Conservation (phyloP, 2,888 invertebrate genomes). For the Tetheella fluctuosa region DNA sequence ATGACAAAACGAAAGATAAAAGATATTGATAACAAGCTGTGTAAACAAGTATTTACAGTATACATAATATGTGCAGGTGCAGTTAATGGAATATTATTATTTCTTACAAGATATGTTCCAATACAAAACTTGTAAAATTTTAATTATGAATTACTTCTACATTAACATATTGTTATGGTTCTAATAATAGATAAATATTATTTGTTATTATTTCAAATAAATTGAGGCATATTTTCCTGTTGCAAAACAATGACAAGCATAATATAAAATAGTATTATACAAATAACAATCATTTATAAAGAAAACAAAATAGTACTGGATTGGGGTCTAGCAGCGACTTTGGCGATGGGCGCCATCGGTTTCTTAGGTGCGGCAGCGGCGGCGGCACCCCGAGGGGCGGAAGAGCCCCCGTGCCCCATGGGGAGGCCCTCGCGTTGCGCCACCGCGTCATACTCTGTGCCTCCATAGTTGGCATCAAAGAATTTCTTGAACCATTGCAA, state of each 20-base stretch:
- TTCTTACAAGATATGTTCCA: neutral
- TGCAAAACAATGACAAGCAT: neutral
- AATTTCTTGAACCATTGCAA: conserved; percentile 99
- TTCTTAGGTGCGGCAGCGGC: conserved; percentile 63
- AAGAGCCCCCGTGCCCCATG: conserved; percentile 90
- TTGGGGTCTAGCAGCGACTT: conserved; percentile 86
- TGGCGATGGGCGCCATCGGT: conserved; percentile 79
- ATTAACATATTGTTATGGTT: conserved; percentile 50
- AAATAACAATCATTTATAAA: conserved; percentile 38
- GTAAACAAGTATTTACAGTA: conserved; percentile 33
- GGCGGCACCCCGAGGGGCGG: conserved; percentile 75
- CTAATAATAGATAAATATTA: conserved; percentile 33
- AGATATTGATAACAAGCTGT: conserved; percentile 36
- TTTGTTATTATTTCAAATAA: conserved; percentile 19
- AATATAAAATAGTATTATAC: conserved; percentile 26
- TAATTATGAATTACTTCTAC: neutral
- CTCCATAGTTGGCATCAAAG: conserved; percentile 99
- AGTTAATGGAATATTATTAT: conserved; percentile 13
- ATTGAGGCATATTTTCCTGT: conserved; percentile 22
- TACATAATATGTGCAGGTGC: conserved; percentile 36
- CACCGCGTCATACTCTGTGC: conserved; percentile 96
- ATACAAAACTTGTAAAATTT: conserved; percentile 15
- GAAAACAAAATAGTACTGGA: conserved; percentile 79
- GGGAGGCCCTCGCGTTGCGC: conserved; percentile 93
- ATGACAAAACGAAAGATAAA: conserved; percentile 13